Evolutionary conservation across 2,113 vertebrate genomes (phyloP), one percentile per base, ranked within the genome.

Genomic region (Mesitornis unicolor): DNA sequence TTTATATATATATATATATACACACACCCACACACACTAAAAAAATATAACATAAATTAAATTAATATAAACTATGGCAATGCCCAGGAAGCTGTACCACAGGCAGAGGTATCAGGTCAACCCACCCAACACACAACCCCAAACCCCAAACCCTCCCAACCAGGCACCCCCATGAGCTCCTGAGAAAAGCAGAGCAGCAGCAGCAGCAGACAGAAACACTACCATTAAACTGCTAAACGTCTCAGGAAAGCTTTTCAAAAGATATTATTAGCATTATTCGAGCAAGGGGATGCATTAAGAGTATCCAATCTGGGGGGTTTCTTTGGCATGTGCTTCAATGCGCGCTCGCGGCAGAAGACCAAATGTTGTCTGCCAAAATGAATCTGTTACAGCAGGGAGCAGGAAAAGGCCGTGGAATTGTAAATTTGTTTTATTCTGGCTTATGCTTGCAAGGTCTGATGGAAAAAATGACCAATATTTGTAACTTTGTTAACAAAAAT

Each of bases 61-160:
- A n/a, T n/a, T 14, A 5, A 26, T 3, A 40, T 6, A 13, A 28
- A 76, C 33, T 19, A 57, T 1, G 35, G 43, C n/a, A 45, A 28
- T 7, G 25, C 26, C 18, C 13, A 64, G 48, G 48, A 29, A 64
- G 33, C 31, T 6, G 3, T 11, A 18, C 21, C 56, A 56, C 42
- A 56, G 29, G 54, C 51, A 28, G 53, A 45, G 53, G 38, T 3
- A 20, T 15, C 31, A 48, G 57, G 45, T 48, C 45, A 9, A 7
- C n/a, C 36, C 20, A n/a, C 24, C 5, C 29, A 12, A 36, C 10
- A 13, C n/a, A 4, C 1, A 4, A 24, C 38, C 9, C 2, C 22
- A 3, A 61, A 38, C 7, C 31, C 69, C 76, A n/a, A 10, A 31
- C 1, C 45, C 29, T 12, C 59, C 65, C 4, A 2, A 15, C 51